Conservation (phyloP, 2,888 invertebrate species). For the Drosophila merina region DNA sequence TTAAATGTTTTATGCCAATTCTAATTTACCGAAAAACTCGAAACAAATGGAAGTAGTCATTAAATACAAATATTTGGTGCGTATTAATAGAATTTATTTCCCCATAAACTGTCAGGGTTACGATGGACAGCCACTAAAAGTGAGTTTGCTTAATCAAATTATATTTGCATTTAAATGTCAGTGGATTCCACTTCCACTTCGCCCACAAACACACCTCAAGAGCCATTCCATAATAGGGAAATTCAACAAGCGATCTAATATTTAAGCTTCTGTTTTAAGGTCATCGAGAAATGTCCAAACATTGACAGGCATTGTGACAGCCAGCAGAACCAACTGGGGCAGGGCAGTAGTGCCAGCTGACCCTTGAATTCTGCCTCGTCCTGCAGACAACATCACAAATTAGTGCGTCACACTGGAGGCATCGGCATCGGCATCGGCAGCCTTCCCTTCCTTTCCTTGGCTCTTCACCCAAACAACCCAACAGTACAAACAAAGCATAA, state of each 20-base stretch:
- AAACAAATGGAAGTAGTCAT: no score
- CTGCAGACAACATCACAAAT: constrained; percentile 38
- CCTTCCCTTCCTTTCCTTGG: constrained; percentile 2
- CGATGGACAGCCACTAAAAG: neutral
- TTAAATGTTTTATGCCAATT: no score
- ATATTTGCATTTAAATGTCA: constrained; percentile 10
- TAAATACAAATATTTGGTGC: no score
- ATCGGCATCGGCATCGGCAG: constrained; percentile 5
- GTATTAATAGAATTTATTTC: neutral
- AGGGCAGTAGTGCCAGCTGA: constrained; percentile 23
- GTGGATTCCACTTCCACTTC: constrained; percentile 4
- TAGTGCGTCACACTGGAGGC: constrained; percentile 31
- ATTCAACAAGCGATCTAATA: constrained; percentile 24
- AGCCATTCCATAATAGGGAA: neutral
- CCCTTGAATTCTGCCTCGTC: constrained; percentile 14
- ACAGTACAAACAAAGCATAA: constrained; percentile 65
- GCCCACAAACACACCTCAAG: neutral
- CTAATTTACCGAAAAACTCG: no score
- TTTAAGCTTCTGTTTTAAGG: constrained; percentile 44
- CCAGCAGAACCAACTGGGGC: constrained; percentile 32
- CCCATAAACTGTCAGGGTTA: neutral
- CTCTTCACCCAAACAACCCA: neutral
- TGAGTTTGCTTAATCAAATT: neutral
- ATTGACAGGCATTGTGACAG: constrained; percentile 62
- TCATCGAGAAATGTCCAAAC: constrained; percentile 41